phyloP scores from a whole-genome alignment of 2,113 vertebrate species.

The Poicephalus meyeri region DNA sequence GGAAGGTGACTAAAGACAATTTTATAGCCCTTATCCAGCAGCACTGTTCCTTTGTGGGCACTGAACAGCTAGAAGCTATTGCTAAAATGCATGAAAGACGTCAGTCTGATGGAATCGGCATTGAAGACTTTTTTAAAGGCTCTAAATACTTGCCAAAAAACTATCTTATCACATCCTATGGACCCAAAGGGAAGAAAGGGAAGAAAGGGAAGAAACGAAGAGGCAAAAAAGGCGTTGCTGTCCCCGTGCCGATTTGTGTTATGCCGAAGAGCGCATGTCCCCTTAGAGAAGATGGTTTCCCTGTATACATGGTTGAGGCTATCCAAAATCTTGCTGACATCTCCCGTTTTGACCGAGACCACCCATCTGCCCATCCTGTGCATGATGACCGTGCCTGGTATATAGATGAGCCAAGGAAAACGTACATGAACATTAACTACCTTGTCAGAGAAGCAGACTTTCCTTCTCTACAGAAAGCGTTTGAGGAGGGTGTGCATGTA shows the following conservation, averaged over 20 bases:
- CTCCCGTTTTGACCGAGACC: constrained; percentile 68
- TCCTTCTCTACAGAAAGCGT: constrained; percentile 85
- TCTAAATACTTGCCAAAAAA: constrained; percentile 83
- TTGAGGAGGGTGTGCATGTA: constrained; percentile 83
- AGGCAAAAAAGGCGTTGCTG: constrained; percentile 59
- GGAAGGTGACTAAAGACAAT: constrained; percentile 61
- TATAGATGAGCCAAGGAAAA: constrained; percentile 75
- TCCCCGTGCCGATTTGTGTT: constrained; percentile 84
- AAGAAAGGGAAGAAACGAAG: constrained; percentile 71
- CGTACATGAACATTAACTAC: constrained; percentile 81
- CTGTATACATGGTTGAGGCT: constrained; percentile 85
- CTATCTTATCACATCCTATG: constrained; percentile 79
- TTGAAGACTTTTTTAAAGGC: constrained; percentile 88
- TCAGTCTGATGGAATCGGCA: constrained; percentile 64
- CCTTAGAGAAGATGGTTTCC: constrained; percentile 77
- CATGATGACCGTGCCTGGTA: constrained; percentile 92
- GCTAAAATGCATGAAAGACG: constrained; percentile 72
- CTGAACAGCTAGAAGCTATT: constrained; percentile 66
- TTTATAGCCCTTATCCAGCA: constrained; percentile 78
- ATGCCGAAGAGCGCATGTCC: constrained; percentile 62
- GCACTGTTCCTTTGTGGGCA: constrained; percentile 60
- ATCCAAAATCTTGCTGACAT: constrained; percentile 70
- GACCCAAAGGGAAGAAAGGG: constrained; percentile 74
- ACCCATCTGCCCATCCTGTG: constrained; percentile 81
- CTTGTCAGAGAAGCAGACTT: constrained; percentile 83